These are phyloP conservation scores for Apotomis turbidana DNA, from an alignment of 2,888 invertebrate genomes.

Conservation along the genomic window DNA sequence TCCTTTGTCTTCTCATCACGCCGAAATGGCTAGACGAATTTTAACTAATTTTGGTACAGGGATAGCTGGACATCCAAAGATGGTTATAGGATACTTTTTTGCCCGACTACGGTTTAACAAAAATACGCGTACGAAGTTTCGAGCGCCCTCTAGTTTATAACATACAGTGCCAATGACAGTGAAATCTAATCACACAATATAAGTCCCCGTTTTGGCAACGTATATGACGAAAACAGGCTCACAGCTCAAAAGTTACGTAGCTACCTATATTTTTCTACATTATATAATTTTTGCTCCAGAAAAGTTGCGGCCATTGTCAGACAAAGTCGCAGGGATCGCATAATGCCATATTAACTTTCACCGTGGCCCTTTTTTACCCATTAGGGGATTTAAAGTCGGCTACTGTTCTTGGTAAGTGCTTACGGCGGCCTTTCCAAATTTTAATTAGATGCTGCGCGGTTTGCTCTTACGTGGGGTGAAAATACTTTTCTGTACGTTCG, in stretches of 20 bases:
- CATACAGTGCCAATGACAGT: too few relatives aligned
- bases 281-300: conserved; percentile 2
- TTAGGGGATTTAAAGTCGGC: conserved; percentile 22
- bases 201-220: background rate
- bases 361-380: conserved; percentile 19
- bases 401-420: conserved; percentile 26
- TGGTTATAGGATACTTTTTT: too few relatives aligned
- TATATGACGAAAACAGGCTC: background rate
- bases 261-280: background rate
- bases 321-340: background rate
- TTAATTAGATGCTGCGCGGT: conserved; percentile 26
- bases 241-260: conserved; percentile 7
- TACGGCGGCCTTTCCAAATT: conserved; percentile 25
- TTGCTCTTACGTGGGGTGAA: background rate
- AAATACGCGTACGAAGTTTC: too few relatives aligned
- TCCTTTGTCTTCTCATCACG: too few relatives aligned
- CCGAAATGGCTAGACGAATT: too few relatives aligned
- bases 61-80: too few relatives aligned
- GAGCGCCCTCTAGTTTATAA: too few relatives aligned
- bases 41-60: too few relatives aligned
- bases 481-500: background rate
- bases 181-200: background rate
- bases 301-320: conserved; percentile 16
- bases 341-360: conserved; percentile 22
- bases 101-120: too few relatives aligned